Evolutionary conservation across 1,140 invertebrate species (phyloP).

Genomic region (Ceratitis capitata): DNA sequence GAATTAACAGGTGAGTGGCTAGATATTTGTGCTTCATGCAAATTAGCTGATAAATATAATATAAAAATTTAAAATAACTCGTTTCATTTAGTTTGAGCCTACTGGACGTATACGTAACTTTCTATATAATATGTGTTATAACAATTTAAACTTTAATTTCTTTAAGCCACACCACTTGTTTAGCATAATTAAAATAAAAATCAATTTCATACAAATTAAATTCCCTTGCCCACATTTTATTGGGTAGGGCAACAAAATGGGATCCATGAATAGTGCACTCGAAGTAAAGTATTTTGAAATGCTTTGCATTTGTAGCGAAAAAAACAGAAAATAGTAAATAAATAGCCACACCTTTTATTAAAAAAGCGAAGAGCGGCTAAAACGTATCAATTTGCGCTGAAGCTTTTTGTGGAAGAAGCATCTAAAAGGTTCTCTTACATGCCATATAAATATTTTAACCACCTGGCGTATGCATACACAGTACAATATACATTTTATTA

Average conservation of each 20-base stretch:
- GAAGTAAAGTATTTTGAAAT: background rate
- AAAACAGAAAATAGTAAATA: background rate
- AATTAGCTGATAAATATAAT: too few species aligned
- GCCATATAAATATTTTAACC: background rate
- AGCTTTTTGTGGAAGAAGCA: background rate
- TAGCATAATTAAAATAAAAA: too few species aligned
- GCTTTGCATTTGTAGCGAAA: background rate
- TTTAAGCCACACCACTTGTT: too few species aligned
- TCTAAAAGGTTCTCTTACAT: background rate
- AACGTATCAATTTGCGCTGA: constrained; percentile 5
- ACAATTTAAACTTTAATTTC: too few species aligned
- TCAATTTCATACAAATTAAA: background rate
- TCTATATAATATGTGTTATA: too few species aligned
- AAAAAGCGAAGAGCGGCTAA: background rate
- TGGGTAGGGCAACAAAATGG: background rate
- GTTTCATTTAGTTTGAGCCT: too few species aligned
- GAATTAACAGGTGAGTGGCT: too few species aligned
- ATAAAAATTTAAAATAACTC: too few species aligned
- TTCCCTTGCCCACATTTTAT: background rate
- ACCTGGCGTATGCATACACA: too few species aligned
- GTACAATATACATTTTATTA: too few species aligned
- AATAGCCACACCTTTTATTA: background rate
- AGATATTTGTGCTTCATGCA: too few species aligned
- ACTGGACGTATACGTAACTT: too few species aligned
- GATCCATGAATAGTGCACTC: background rate